phyloP scores from a whole-genome alignment of 2,113 vertebrate genomes.

The Ascaphus truei region DNA sequence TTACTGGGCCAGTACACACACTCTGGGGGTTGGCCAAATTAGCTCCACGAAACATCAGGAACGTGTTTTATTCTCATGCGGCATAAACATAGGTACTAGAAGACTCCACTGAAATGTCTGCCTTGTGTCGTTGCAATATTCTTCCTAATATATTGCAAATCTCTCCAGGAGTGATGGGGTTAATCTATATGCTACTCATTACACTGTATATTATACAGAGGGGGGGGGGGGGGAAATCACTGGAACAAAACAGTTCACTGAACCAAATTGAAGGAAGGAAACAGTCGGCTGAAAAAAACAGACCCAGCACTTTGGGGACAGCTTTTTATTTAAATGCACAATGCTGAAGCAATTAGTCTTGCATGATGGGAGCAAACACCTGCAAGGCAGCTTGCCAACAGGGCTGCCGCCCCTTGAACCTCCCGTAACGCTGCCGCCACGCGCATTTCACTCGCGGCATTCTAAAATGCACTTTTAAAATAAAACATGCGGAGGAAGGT shows the following conservation, averaged over 20 bases:
- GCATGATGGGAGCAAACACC: not conserved
- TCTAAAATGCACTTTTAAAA: not conserved
- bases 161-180: too few relatives aligned
- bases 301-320: not conserved
- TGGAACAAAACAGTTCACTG: not conserved
- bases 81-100: too few relatives aligned
- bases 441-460: not conserved
- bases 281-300: not conserved
- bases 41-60: too few relatives aligned
- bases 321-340: not conserved
- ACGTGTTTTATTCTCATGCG: too few relatives aligned
- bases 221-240: too few relatives aligned
- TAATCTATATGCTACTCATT: too few relatives aligned
- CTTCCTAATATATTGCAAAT: too few relatives aligned
- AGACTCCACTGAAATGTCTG: too few relatives aligned
- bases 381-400: not conserved
- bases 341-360: not conserved
- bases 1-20: too few relatives aligned
- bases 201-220: too few relatives aligned
- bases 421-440: not conserved
- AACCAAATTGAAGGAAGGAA: not conserved
- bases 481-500: not conserved
- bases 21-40: too few relatives aligned
- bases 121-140: too few relatives aligned
- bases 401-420: not conserved